phyloP scores from a whole-genome alignment of 2,113 vertebrate genomes.

The Psilopogon haemacephalus region DNA sequence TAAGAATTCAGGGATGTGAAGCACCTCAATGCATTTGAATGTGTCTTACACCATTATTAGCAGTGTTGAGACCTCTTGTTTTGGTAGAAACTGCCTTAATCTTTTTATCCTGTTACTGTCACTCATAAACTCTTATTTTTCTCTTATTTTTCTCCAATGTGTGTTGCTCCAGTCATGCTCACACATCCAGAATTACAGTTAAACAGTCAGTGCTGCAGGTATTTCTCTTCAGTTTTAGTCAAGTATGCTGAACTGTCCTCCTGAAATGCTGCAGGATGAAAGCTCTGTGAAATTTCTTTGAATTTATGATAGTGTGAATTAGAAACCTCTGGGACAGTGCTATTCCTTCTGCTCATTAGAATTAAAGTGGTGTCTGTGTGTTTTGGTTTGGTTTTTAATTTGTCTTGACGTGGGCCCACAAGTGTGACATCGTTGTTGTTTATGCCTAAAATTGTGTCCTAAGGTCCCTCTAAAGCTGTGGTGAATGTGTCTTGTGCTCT shows the following conservation, averaged over 20 bases:
- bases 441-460: too few relatives aligned
- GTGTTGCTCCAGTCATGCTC: background rate
- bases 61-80: background rate
- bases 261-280: background rate
- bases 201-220: background rate
- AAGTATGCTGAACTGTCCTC: background rate
- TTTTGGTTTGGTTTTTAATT: background rate
- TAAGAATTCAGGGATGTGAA: rapidly evolving
- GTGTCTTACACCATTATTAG: background rate
- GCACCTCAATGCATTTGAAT: background rate
- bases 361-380: too few relatives aligned
- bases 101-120: rapidly evolving
- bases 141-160: background rate
- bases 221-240: background rate
- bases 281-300: background rate
- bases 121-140: background rate
- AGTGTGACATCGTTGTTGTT: too few relatives aligned
- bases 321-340: background rate
- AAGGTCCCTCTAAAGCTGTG: too few relatives aligned
- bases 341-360: background rate
- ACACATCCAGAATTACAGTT: background rate
- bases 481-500: too few relatives aligned
- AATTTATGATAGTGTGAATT: background rate
- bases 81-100: background rate
- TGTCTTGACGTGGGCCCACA: background rate